These are phyloP conservation scores for Hormaphis cornu DNA, from an alignment of 1,140 invertebrate species.

Conservation along the genomic window DNA sequence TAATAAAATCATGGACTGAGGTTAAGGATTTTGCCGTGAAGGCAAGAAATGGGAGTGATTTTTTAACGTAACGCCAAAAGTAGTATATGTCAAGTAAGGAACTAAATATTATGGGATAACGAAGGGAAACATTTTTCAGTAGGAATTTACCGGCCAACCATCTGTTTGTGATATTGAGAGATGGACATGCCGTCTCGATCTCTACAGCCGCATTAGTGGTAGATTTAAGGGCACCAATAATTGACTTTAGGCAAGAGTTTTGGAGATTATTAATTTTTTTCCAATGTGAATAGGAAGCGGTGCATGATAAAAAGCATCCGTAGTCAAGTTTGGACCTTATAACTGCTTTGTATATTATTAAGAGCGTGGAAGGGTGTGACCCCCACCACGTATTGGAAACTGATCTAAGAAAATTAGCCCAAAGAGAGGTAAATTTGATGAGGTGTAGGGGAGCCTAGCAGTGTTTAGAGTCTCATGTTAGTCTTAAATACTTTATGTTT, in stretches of 20 bases:
- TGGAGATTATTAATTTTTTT: background rate
- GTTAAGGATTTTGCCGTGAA: too few species aligned
- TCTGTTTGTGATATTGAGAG: background rate
- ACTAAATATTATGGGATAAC: background rate
- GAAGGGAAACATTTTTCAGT: background rate
- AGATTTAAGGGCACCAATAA: background rate
- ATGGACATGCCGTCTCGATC: background rate
- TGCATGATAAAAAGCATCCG: background rate
- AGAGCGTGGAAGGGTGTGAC: background rate
- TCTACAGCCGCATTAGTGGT: background rate
- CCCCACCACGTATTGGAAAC: background rate
- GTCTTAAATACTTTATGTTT: background rate
- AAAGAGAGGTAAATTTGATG: background rate
- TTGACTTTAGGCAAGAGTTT: background rate
- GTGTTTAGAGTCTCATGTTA: background rate
- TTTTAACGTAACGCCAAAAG: too few species aligned
- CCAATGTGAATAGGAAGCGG: background rate
- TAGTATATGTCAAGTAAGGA: too few species aligned
- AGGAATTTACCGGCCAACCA: background rate
- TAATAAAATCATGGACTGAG: too few species aligned
- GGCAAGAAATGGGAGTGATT: too few species aligned
- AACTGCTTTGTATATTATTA: background rate
- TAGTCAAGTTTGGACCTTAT: background rate
- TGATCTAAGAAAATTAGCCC: background rate
- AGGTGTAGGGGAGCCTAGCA: background rate